phyloP scores from a whole-genome alignment of 2,888 invertebrate genomes.

The Lycaena phlaeas region DNA sequence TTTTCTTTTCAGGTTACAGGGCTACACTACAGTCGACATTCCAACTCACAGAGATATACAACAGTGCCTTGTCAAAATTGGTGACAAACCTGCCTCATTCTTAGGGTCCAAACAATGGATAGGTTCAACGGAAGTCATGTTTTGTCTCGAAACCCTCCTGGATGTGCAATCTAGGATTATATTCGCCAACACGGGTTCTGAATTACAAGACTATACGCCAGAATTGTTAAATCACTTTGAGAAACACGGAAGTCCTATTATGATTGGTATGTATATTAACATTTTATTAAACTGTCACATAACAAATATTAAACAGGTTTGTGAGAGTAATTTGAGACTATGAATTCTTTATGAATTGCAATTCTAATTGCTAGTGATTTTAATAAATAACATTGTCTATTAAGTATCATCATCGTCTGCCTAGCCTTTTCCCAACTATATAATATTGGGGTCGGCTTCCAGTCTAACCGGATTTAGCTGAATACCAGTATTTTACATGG shows the following conservation, averaged over 20 bases:
- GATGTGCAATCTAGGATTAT: constrained; percentile 86
- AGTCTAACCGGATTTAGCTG: too few species aligned
- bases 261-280: constrained; percentile 89
- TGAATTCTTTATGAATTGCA: too few species aligned
- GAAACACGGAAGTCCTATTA: constrained; percentile 94
- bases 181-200: constrained; percentile 88
- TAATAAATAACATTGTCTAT: too few species aligned
- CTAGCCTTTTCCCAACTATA: too few species aligned
- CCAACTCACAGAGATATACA: constrained; percentile 93
- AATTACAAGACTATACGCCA: constrained; percentile 83
- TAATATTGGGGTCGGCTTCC: too few species aligned
- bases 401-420: too few species aligned
- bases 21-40: constrained; percentile 81
- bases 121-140: constrained; percentile 97
- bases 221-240: constrained; percentile 93
- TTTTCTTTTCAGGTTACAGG: constrained; percentile 76
- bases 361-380: too few species aligned
- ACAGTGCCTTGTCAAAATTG: constrained; percentile 93
- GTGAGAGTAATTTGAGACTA: too few species aligned
- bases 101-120: constrained; percentile 97
- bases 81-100: constrained; percentile 91
- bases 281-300: background rate
- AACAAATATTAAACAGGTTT: too few species aligned
- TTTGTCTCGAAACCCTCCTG: constrained; percentile 87
- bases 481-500: too few species aligned